Conservation (phyloP, 2,888 invertebrate species). For the Leptinotarsa juncta region DNA sequence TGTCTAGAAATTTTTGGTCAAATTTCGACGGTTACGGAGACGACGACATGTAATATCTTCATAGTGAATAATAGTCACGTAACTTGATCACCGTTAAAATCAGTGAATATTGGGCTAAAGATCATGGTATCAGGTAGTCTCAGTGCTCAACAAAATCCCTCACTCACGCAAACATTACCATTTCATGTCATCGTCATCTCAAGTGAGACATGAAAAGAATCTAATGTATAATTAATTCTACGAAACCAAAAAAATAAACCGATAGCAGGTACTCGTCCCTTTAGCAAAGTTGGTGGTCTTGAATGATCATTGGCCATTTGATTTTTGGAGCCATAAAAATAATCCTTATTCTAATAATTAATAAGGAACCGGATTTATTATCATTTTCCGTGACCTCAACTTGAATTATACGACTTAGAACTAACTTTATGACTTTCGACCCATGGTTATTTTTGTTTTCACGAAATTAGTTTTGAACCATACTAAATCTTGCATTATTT, state of each 20-base stretch:
- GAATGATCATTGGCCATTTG: constrained; percentile 4
- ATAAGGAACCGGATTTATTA: constrained; percentile 14
- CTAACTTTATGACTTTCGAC: constrained; percentile 22
- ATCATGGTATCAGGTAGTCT: not conserved
- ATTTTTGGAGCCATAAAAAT: constrained; percentile 8
- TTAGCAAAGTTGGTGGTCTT: constrained; percentile 15
- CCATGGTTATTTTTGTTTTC: constrained; percentile 25
- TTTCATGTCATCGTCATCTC: constrained; percentile 12
- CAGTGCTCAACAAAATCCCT: not conserved
- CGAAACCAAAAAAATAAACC: constrained; percentile 4
- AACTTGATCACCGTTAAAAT: too few species aligned
- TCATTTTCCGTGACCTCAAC: constrained; percentile 17
- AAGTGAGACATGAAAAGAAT: constrained; percentile 16
- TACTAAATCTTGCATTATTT: constrained; percentile 24
- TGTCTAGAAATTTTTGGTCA: too few species aligned
- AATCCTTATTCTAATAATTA: constrained; percentile 19
- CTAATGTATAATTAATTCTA: constrained; percentile 18
- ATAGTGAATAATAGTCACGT: too few species aligned
- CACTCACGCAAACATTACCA: constrained; percentile 2
- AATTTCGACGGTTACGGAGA: too few species aligned
- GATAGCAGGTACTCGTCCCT: constrained; percentile 18
- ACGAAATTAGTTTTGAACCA: constrained; percentile 14
- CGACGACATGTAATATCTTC: too few species aligned
- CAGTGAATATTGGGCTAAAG: not conserved
- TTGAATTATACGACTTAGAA: constrained; percentile 22